Conservation (phyloP, 2,888 invertebrate genomes). For the Strigamia crassipes region DNA sequence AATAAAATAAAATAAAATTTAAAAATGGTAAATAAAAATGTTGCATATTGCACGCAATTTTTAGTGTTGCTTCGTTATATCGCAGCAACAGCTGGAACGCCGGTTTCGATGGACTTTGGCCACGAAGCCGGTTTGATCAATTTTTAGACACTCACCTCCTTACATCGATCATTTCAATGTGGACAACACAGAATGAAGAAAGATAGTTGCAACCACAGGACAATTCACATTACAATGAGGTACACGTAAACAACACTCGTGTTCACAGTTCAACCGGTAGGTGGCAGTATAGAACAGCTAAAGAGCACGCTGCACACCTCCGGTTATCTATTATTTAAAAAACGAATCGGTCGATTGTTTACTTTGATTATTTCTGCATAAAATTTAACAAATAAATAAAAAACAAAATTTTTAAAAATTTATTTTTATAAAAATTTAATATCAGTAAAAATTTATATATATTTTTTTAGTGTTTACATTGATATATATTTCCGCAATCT, state of each 20-base stretch:
- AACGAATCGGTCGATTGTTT: no score
- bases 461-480: no score
- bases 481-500: no score
- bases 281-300: not conserved
- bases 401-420: no score
- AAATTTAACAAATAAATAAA: no score
- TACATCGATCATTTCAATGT: constrained; percentile 10
- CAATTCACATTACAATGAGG: constrained; percentile 10
- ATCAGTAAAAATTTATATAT: no score
- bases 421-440: no score
- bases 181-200: not conserved
- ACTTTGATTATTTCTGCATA: no score
- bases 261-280: not conserved
- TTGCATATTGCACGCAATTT: not conserved
- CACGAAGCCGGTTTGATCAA: not conserved
- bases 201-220: no score
- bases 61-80: not conserved
- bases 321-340: no score
- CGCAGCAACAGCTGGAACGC: not conserved
- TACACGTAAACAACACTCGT: not conserved
- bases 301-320: no score
- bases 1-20: constrained; percentile 43
- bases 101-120: not conserved
- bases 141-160: not conserved
- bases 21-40: no score